Base-by-base conservation (phyloP, 2,888 invertebrate genomes). In the Antheraea yamamai region DNA sequence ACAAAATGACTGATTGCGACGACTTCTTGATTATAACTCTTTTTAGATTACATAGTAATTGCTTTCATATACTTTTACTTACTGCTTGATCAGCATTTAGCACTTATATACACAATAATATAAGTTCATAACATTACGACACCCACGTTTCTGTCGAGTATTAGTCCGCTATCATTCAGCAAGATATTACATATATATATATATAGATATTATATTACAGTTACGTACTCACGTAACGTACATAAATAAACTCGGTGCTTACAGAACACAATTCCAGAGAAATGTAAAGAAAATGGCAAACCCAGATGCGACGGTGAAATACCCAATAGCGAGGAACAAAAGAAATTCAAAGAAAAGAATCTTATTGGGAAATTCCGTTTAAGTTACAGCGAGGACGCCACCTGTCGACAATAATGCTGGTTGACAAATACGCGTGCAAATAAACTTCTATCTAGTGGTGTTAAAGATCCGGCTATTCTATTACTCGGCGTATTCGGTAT, bases 381-480 rank as follows among this genome's bases (percentile, higher is more conserved):
- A 71, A 74, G 70, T 71, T 74, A 74, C 23, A 23, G 74, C 58
- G 74, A 71, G 18, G 66, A 20, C 30, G 74, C 64, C 74, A 74
- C 71, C 71, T 71, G 71, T 71, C 74, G 55, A 71, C 74, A 47
- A 71, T 74, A 74, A 77, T 73, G 51, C 70, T 35, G 52, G 76
- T 78, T 79, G 79, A 80, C 79, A 79, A 80, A 80, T 80, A 77
- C 74, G 73, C 71, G 70, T 73, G 72, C 70, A 76, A 79, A 82
- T 78, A 79, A 79, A 78, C 74, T 78, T 70, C 73, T 72, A 47
- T 23, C 47, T 61, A 74, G 74, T 71, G 74, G 26, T 74, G 70
- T 70, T 35, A n/a, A 39, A 39, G 7, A 70, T 70, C 39, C 70
- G 70, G n/a, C 23, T 70, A 70, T n/a, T 39, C n/a, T 30, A 30